Base-by-base conservation (phyloP, 2,797 vertebrate species). In the Semotilus atromaculatus region DNA sequence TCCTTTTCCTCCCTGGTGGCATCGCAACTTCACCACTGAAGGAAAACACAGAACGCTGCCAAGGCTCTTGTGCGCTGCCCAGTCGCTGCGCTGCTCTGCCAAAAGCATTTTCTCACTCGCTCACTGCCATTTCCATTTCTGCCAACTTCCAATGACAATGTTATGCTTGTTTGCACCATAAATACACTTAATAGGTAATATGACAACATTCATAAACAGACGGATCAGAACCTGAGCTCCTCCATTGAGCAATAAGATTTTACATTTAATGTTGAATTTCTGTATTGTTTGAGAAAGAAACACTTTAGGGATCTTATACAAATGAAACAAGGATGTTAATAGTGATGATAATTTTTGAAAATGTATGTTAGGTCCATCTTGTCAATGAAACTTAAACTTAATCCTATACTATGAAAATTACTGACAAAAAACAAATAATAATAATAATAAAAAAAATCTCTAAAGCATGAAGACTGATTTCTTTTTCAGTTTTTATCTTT, bases 101-200 rank as follows among this genome's bases (percentile, higher is more conserved):
- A 89, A 82, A 78, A 83, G 88, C 82, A 86, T 85, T 79, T 66
- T 87, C 84, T 75, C 81, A 85, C 83, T 86, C 86, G 72, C 70
- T 70, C 80, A 23, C 85, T 72, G 79, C 84, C 58, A 86, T 86
- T 88, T 77, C 36, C 77, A 51, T 72, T 78, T 45, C 71, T 68
- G 81, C 82, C 53, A 84, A 80, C 82, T 84, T 74, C 48, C 82
- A 75, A 70, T 84, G 71, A 80, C 82, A 73, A 83, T 79, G 58
- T 80, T 86, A 82, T 78, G 77, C 82, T 84, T 87, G 86, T 84
- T 87, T 87, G 82, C 76, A 84, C 77, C 86, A 87, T 83, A 82
- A 78, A 72, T 79, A 82, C 53, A 70, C 48, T 60, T 84, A 77
- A 84, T 70, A 84, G 73, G 48, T 77, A 77, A 70, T 70, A 77